These are phyloP conservation scores for Hystrix cristata DNA, from an alignment of 2,113 vertebrate genomes.

Conservation along the genomic window DNA sequence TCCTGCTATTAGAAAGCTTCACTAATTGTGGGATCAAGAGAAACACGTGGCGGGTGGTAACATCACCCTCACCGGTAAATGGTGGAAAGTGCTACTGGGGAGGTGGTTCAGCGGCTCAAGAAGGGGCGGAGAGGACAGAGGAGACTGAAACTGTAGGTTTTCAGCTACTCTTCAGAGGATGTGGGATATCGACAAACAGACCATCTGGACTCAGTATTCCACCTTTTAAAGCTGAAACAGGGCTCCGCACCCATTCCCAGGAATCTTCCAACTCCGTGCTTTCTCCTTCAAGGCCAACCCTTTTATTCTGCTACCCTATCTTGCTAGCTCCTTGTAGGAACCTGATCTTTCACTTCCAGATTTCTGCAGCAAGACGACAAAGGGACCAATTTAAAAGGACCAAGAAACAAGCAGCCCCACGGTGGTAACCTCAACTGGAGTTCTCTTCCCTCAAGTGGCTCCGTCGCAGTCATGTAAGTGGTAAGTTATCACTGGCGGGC, in stretches of 20 bases:
- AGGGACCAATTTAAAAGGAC: conserved; percentile 31
- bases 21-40: not conserved
- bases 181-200: not conserved
- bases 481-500: conserved; percentile 74
- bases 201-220: not conserved
- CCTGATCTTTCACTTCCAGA: not conserved
- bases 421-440: not conserved
- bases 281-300: not conserved
- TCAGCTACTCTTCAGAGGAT: not conserved
- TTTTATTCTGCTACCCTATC: not conserved
- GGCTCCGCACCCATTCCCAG: fast-evolving
- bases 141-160: not conserved
- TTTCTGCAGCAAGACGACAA: conserved; percentile 6
- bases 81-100: not conserved
- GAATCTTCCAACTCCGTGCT: not conserved
- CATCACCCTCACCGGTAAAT: not conserved
- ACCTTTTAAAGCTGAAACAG: not conserved
- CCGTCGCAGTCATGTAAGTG: conserved; percentile 43
- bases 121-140: not conserved
- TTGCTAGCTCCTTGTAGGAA: not conserved
- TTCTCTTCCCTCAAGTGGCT: conserved; percentile 58
- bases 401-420: conserved; percentile 24
- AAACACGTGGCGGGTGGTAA: not conserved
- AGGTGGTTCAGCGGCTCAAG: not conserved
- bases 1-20: not conserved